phyloP scores from a whole-genome alignment of 1,140 invertebrate genomes.

The Calliphora vicina region DNA sequence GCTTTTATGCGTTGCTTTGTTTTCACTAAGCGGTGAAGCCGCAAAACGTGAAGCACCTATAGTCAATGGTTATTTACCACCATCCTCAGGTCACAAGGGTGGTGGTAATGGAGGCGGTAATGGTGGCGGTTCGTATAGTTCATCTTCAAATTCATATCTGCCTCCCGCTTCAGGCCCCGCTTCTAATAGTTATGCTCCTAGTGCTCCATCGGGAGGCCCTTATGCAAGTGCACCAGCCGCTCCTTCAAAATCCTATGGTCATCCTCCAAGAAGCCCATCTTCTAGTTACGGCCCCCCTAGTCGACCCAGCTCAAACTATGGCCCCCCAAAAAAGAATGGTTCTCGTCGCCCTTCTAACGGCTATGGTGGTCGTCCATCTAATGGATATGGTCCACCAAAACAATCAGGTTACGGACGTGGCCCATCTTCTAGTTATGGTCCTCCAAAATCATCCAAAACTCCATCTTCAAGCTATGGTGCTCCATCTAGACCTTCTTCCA shows the following conservation, averaged over 20 bases:
- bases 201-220: slow-evolving; percentile 44
- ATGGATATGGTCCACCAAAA: slow-evolving; percentile 61
- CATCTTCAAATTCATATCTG: slow-evolving; percentile 54
- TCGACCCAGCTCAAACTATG: slow-evolving; percentile 42
- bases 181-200: slow-evolving; percentile 40
- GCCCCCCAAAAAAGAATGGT: slow-evolving; percentile 44
- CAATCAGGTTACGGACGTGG: slow-evolving; percentile 48
- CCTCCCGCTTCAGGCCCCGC: slow-evolving; percentile 61
- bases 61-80: slow-evolving; percentile 44
- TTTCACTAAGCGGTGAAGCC: slow-evolving; percentile 42
- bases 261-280: slow-evolving; percentile 57
- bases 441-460: slow-evolving; percentile 55
- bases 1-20: slow-evolving; percentile 51
- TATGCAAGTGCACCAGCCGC: slow-evolving; percentile 56
- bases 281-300: slow-evolving; percentile 53
- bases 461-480: slow-evolving; percentile 52
- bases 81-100: slow-evolving; percentile 18
- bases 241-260: slow-evolving; percentile 61
- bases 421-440: slow-evolving; percentile 57
- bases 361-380: slow-evolving; percentile 51
- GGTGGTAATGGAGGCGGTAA: too few species aligned
- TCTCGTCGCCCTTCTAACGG: slow-evolving; percentile 44
- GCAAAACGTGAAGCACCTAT: slow-evolving; percentile 54
- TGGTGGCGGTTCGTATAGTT: slow-evolving; percentile 46
- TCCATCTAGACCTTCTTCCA: slow-evolving; percentile 58